A percentile compares a stretch with the other conserved stretches of the same genome.
phyloP scores from a whole-genome alignment of 2,888 invertebrate species.

The Zygogramma bicolorata region DNA sequence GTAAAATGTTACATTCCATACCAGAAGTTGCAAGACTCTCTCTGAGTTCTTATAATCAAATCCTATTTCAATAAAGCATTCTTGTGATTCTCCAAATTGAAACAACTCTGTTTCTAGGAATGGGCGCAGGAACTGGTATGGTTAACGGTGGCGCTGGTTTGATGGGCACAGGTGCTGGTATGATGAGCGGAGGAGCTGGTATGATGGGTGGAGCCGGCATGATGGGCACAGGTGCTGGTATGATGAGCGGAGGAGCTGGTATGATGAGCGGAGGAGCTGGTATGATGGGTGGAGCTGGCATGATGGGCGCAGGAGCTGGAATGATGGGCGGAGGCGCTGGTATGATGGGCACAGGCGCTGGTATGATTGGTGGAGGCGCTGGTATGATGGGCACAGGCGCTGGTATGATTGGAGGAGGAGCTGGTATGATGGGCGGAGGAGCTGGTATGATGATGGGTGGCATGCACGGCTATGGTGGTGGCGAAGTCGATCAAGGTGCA shows the following conservation, averaged over 20 bases:
- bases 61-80: too few species aligned
- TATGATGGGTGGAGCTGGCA: slow-evolving; percentile 49
- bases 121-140: slow-evolving; percentile 33
- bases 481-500: slow-evolving; percentile 33
- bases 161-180: slow-evolving; percentile 34
- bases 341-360: slow-evolving; percentile 37
- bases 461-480: slow-evolving; percentile 38
- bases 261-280: slow-evolving; percentile 44
- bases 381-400: slow-evolving; percentile 48
- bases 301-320: slow-evolving; percentile 56
- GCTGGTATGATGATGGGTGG: slow-evolving; percentile 38
- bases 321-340: slow-evolving; percentile 34
- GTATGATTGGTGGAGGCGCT: slow-evolving; percentile 56
- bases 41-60: too few species aligned
- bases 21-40: too few species aligned
- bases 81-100: not conserved
- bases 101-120: not conserved
- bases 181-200: slow-evolving; percentile 33
- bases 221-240: slow-evolving; percentile 21
- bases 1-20: too few species aligned
- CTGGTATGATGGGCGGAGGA: slow-evolving; percentile 47
- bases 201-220: slow-evolving; percentile 25
- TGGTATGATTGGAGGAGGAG: slow-evolving; percentile 47
- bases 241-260: slow-evolving; percentile 51
- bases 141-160: slow-evolving; percentile 38